Percentiles rank a stretch among this genome's conserved stretches.
These are phyloP conservation scores for Hyposoter dolosus DNA, from an alignment of 2,888 invertebrate genomes.

Conservation along the genomic window DNA sequence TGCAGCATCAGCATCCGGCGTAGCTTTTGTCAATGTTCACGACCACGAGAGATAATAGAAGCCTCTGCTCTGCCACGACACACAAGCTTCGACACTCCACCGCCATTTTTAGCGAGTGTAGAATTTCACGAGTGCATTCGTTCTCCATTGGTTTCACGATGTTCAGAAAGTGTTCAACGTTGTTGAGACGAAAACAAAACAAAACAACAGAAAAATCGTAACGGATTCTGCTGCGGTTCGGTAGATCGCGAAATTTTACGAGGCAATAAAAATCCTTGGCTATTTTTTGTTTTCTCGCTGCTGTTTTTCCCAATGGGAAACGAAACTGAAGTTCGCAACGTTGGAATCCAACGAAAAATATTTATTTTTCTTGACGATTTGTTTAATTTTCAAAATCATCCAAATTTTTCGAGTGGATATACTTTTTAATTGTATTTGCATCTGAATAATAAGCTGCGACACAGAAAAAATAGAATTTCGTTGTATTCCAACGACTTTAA, in stretches of 20 bases:
- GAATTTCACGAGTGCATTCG: slow-evolving; percentile 42
- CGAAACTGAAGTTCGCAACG: too few species aligned
- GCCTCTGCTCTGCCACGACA: slow-evolving; percentile 39
- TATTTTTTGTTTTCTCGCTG: not conserved
- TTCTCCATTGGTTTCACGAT: not conserved
- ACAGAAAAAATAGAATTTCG: too few species aligned
- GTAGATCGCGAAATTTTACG: not conserved
- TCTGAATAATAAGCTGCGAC: too few species aligned
- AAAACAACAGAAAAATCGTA: not conserved
- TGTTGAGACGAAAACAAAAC: not conserved
- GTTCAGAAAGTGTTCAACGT: not conserved
- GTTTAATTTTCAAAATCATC: too few species aligned
- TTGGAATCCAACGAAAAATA: too few species aligned
- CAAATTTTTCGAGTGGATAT: too few species aligned
- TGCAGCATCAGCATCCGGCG: slow-evolving; percentile 61
- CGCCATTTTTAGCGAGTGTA: slow-evolving; percentile 13
- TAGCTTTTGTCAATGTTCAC: slow-evolving; percentile 63
- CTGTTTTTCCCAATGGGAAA: slow-evolving; percentile 9
- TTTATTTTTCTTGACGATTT: too few species aligned
- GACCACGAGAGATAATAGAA: slow-evolving; percentile 52
- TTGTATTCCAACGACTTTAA: too few species aligned
- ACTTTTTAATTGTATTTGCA: too few species aligned
- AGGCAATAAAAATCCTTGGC: not conserved
- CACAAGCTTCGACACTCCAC: slow-evolving; percentile 51
- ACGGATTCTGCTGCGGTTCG: not conserved